Evolutionary conservation across 2,888 invertebrate species (phyloP), one percentile per base, ranked within the genome.

Genomic region (Mechanitis messenoides): DNA sequence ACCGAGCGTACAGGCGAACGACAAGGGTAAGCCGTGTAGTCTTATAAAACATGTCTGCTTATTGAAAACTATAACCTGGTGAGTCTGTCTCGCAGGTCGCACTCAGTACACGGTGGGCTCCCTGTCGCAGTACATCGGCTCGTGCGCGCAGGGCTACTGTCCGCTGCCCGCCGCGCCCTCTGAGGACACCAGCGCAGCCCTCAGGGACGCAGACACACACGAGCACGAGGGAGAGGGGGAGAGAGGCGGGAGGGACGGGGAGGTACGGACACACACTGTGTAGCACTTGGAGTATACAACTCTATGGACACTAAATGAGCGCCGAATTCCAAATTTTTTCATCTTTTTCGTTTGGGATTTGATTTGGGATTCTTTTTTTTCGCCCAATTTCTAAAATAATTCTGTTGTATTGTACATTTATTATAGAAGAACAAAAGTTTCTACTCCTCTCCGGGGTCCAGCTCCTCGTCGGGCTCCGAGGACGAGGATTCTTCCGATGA

Each of bases 61-160:
- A 20, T 20, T 20, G 20, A 20, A 20, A 20, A 20, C 20, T 0
- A 20, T 20, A 20, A 20, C 20, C 20, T 20, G 20, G 20, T 20
- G 20, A 20, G 20, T 20, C 20, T 20, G 20, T 20, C 20, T 20
- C 20, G 20, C 80, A 94, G 96, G 95, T 73, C 92, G 95, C 47
- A 95, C 96, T 80, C 94, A 95, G 73, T 97, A 94, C 84, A 98
- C 98, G 72, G 90, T 99, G 74, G 98, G 99, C 2, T 97, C 98
- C 0, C 87, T 99, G 60, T 98, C 99, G 0, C 98, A 98, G 88
- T 97, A 97, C 80, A 92, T 99, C 64, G 98, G 98, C 74, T 91
- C 93, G 73, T 92, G 94, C 62, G 96, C 98, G 1, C 92, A 89
- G 46, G 98, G 97, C 3, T 99, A 99, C 90, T 94, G 96, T 67